Conservation (phyloP, 23 tunicate genomes). For the Phallusia fumigata region DNA sequence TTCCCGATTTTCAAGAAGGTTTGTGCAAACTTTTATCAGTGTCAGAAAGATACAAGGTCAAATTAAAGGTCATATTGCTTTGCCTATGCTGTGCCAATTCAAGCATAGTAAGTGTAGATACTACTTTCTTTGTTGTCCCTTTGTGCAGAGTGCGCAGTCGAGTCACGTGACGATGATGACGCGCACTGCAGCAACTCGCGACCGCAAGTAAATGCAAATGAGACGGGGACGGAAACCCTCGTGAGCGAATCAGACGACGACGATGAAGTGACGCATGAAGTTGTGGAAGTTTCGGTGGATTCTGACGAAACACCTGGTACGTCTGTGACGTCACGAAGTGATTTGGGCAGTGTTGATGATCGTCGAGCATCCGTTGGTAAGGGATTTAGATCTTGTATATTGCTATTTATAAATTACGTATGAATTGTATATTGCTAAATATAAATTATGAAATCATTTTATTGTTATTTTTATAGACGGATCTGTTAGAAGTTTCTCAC, state of each 20-base stretch:
- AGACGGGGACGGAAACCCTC: not conserved
- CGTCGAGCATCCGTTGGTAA: slow-evolving; percentile 19
- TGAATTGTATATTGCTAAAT: not conserved
- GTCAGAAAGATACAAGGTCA: not conserved
- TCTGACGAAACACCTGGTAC: slow-evolving; percentile 30
- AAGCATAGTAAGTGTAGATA: too few species aligned
- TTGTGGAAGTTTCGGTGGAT: slow-evolving; percentile 38
- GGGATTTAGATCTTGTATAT: not conserved
- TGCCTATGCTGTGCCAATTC: too few species aligned
- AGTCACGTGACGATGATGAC: slow-evolving; percentile 4
- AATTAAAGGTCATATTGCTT: too few species aligned
- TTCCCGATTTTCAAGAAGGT: slow-evolving; percentile 23
- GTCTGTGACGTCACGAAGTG: slow-evolving; percentile 62
- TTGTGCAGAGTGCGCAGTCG: not conserved
- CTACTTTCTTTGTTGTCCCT: too few species aligned
- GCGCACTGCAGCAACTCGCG: not conserved
- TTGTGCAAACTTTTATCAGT: not conserved
- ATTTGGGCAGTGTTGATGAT: slow-evolving; percentile 25
- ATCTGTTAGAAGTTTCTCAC: not conserved
- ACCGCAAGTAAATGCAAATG: not conserved
- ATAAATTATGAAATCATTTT: not conserved
- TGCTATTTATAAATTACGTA: not conserved
- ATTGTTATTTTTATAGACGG: not conserved
- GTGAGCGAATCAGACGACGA: slow-evolving; percentile 37
- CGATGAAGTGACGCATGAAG: slow-evolving; percentile 38